These are phyloP conservation scores for Plecturocebus donacophilus DNA, from an alignment of 2,113 vertebrate species.

Conservation along the genomic window DNA sequence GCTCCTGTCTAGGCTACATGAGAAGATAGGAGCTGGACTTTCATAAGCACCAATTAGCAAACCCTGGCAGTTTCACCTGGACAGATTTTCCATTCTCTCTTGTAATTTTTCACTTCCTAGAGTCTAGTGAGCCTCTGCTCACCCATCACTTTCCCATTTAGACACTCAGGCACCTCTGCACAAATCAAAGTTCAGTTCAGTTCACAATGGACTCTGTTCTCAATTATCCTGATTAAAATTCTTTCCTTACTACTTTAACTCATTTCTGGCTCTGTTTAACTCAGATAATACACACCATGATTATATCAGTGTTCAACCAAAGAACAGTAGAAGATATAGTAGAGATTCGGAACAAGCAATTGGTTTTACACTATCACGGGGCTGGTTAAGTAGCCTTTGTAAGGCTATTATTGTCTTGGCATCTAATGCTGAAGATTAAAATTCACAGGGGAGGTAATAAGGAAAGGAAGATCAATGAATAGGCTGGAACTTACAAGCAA, in stretches of 20 bases:
- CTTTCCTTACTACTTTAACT: background rate
- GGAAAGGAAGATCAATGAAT: background rate
- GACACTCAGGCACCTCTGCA: background rate
- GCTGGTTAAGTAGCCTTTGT: background rate
- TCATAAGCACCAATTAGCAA: background rate
- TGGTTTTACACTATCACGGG: background rate
- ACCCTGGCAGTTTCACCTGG: background rate
- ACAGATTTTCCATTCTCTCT: background rate
- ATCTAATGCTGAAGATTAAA: background rate
- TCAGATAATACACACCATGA: background rate
- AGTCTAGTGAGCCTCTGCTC: background rate
- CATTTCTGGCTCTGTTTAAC: background rate
- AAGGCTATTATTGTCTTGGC: background rate
- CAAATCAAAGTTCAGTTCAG: background rate
- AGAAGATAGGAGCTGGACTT: background rate
- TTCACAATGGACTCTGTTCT: background rate
- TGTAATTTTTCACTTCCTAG: background rate
- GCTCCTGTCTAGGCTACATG: background rate
- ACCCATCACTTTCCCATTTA: background rate
- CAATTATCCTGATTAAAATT: background rate
- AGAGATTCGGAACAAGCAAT: background rate
- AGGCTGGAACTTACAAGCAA: background rate
- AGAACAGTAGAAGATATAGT: background rate
- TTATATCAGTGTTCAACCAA: background rate
- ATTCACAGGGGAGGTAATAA: background rate